phyloP scores from a whole-genome alignment of 2,113 vertebrate genomes.

The mouse (Mus musculus) region DNA sequence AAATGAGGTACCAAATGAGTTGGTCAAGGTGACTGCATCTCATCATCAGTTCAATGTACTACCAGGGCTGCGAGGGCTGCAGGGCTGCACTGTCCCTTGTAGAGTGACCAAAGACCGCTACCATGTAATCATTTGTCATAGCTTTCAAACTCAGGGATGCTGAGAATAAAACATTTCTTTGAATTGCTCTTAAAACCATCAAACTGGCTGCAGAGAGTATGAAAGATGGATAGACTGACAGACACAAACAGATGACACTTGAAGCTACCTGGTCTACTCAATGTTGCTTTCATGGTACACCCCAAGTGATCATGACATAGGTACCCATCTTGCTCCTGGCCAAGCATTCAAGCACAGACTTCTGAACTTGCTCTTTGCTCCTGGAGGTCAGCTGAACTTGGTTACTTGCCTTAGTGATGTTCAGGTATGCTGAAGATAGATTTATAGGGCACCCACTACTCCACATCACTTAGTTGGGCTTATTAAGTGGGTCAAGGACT shows the following conservation, averaged over 20 bases:
- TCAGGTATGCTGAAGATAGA: background rate
- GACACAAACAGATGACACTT: background rate
- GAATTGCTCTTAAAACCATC: constrained; percentile 29
- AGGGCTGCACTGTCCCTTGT: background rate
- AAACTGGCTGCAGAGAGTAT: background rate
- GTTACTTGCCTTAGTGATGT: background rate
- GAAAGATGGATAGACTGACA: background rate
- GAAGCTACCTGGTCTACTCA: background rate
- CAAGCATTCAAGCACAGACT: background rate
- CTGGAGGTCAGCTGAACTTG: background rate
- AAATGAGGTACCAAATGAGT: background rate
- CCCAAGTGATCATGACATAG: background rate
- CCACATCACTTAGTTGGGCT: constrained; percentile 9
- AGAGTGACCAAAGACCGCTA: background rate
- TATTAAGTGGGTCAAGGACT: constrained; percentile 69
- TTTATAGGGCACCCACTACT: background rate
- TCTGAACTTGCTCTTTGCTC: background rate
- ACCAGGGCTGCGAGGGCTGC: background rate
- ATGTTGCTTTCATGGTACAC: rapidly evolving
- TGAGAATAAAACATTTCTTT: constrained; percentile 38
- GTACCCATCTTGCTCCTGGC: background rate
- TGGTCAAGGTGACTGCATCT: background rate
- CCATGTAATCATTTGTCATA: background rate
- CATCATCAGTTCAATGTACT: background rate
- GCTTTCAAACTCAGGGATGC: constrained; percentile 32